Evolutionary conservation across 2,888 invertebrate genomes (phyloP), one percentile per base, ranked within the genome.

Genomic region (Ptilodon capucinus): DNA sequence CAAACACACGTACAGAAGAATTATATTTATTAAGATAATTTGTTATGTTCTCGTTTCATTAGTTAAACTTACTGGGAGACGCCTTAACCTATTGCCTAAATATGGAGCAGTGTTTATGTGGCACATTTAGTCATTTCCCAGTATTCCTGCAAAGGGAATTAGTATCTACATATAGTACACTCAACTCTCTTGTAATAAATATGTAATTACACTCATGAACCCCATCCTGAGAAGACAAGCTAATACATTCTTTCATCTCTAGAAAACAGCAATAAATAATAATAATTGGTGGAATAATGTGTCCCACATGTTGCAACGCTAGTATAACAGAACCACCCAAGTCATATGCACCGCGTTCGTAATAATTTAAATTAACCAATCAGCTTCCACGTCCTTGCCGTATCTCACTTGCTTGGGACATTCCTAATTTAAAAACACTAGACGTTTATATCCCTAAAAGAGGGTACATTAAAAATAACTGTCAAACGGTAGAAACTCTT

Each of bases 401-500:
- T 59, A 52, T 54, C 52, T 57, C 60, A 60, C 48, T 50, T 54
- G 41, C 47, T 47, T 54, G 46, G 42, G 44, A 48, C 48, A 34
- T 48, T 59, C 46, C 46, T 63, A 54, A 61, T 61, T 68, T 57
- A 59, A 61, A 65, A 38, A 50, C 51, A 59, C 46, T 30, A 58
- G 55, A 60, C 61, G n/a, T 56, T 56, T 49, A 63, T 48, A 44
- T 45, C 11, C 44, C 44, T 52, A 60, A 60, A 66, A 57, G 43
- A 42, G 47, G 48, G 28, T 25, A 54, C 60, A 57, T 64, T 55
- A 60, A 71, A 64, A 65, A 44, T 60, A 55, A 59, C 57, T 64
- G 59, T 66, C 64, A 60, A 55, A 65, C 60, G 60, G 59, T 48
- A 58, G 59, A 67, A 55, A 54, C 55, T 63, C 65, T 60, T 62